Evolutionary conservation across 2,113 vertebrate species (phyloP).

Genomic region (Istiophorus platypterus): DNA sequence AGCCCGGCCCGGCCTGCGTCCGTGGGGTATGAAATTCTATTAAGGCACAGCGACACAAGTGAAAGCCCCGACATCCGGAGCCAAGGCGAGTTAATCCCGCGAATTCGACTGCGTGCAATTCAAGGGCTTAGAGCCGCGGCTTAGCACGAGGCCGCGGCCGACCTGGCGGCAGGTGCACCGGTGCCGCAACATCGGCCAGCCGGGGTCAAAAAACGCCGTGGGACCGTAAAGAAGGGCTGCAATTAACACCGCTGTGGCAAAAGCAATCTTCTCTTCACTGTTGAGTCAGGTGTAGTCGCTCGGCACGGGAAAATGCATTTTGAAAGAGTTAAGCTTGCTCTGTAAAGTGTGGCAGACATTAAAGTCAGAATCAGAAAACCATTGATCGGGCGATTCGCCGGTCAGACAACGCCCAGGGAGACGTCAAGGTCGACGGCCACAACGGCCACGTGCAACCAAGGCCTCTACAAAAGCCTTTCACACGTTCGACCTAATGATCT

Average conservation of each 20-base stretch:
- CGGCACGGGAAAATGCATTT: neutral
- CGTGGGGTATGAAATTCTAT: conserved; percentile 45
- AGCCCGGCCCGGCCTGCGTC: conserved; percentile 8
- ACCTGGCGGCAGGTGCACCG: no score
- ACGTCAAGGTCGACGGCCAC: no score
- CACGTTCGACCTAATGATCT: no score
- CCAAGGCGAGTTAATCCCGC: conserved; percentile 58
- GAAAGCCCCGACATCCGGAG: conserved; percentile 36
- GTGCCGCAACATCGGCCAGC: no score
- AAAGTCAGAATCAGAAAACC: neutral
- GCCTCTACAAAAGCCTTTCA: no score
- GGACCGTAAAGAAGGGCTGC: conserved; percentile 5
- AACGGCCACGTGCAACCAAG: no score
- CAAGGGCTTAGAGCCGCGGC: conserved; percentile 58
- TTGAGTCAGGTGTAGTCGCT: neutral
- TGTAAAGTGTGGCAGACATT: neutral
- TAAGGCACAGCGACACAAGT: conserved; percentile 45
- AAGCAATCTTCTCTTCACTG: neutral
- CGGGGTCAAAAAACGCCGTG: neutral
- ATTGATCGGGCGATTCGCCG: no score
- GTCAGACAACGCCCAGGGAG: neutral
- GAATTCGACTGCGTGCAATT: conserved; percentile 56
- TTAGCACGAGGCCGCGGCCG: conserved; percentile 59
- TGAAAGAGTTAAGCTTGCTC: neutral
- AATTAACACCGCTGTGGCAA: conserved; percentile 11